Conservation (phyloP, 2,113 vertebrate genomes). For the Perca fluviatilis region DNA sequence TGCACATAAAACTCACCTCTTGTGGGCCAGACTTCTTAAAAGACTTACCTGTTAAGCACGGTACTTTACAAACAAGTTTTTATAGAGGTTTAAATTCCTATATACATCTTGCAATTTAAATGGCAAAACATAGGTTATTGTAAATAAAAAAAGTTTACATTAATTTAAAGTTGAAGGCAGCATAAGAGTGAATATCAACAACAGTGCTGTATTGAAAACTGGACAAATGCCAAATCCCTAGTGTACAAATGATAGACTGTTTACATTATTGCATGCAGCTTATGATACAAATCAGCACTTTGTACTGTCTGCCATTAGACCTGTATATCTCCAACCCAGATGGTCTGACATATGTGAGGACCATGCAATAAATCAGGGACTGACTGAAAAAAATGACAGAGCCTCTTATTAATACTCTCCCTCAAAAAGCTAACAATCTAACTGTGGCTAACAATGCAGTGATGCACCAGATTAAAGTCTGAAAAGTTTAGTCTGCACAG, state of each 20-base stretch:
- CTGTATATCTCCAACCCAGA: slow-evolving; percentile 46
- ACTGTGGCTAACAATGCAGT: background rate
- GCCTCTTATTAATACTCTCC: slow-evolving; percentile 1
- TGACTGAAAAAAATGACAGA: background rate
- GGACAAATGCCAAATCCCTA: background rate
- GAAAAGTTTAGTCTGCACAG: background rate
- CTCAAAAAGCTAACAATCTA: slow-evolving; percentile 7
- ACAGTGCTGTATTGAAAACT: slow-evolving; percentile 18
- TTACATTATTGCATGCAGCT: slow-evolving; percentile 54
- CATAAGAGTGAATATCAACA: slow-evolving; percentile 11
- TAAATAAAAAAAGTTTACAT: background rate
- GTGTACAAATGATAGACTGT: slow-evolving; percentile 34
- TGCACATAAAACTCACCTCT: too few relatives aligned
- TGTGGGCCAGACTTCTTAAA: too few relatives aligned
- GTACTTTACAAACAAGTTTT: background rate
- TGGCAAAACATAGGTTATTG: background rate
- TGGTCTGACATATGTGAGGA: slow-evolving; percentile 32
- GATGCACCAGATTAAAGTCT: background rate
- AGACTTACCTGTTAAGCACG: background rate
- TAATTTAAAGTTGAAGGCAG: background rate
- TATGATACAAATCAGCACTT: slow-evolving; percentile 47
- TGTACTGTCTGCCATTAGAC: slow-evolving; percentile 14
- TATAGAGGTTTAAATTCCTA: too few relatives aligned
- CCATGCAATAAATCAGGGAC: slow-evolving; percentile 4
- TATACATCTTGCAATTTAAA: background rate